phyloP scores from a whole-genome alignment of 2,888 invertebrate genomes.

The Pristionchus japonicus region DNA sequence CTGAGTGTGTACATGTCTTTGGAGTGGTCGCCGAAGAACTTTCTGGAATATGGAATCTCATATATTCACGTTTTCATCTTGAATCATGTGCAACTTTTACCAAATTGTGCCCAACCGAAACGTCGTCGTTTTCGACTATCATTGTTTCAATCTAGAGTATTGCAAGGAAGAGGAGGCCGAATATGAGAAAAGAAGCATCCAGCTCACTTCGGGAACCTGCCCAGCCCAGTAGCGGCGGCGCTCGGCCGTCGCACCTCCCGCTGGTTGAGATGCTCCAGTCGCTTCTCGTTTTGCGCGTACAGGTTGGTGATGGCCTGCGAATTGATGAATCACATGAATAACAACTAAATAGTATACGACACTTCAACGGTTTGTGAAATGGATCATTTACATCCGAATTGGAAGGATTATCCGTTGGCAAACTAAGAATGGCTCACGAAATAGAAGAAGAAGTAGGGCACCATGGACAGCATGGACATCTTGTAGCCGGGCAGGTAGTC shows the following conservation, averaged over 20 bases:
- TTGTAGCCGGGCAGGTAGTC: background rate
- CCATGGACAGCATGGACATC: background rate
- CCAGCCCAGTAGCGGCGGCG: background rate
- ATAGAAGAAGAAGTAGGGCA: background rate
- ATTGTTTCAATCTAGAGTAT: too few species aligned
- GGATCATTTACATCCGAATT: too few species aligned
- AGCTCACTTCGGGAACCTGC: background rate
- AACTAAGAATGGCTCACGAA: background rate
- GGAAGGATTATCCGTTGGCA: background rate
- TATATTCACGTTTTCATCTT: background rate
- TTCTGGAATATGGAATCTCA: background rate
- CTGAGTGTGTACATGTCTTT: slow-evolving; percentile 41
- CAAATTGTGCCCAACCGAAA: too few species aligned
- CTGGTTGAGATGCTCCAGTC: slow-evolving; percentile 1
- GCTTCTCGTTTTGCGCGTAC: background rate
- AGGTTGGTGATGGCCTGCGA: slow-evolving; percentile 15
- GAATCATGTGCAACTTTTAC: too few species aligned
- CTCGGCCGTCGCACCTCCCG: background rate
- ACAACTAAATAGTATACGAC: too few species aligned
- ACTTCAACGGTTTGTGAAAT: too few species aligned
- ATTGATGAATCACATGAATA: too few species aligned
- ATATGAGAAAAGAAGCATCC: background rate
- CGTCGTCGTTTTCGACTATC: too few species aligned
- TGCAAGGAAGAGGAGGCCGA: too few species aligned
- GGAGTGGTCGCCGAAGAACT: slow-evolving; percentile 12